Evolutionary conservation across 2,113 vertebrate genomes (phyloP), one percentile per base, ranked within the genome.

Genomic region (Zosterops lateralis): DNA sequence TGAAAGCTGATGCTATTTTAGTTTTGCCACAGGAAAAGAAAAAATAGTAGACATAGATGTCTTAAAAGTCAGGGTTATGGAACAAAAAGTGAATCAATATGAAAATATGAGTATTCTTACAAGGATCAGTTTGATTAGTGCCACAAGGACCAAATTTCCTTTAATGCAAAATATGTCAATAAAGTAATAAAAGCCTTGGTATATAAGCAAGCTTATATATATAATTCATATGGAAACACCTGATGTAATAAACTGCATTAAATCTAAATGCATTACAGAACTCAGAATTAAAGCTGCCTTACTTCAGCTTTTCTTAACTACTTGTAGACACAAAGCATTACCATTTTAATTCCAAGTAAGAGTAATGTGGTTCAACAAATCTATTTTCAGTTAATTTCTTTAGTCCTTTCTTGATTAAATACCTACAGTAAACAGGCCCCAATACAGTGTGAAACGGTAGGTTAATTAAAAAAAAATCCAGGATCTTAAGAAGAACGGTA

Each of bases 231-330:
- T 8, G 20, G 16, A 65, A 94, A 66, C 32, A 88, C 10, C 18
- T 42, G 38, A 70, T 0, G 1, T 48, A 48, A 48, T 48, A 61
- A 91, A 72, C 32, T 22, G 36, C 38, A 51, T 19, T 29, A 66
- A 83, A 88, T 40, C 21, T 17, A 45, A 66, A 71, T 5, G 10
- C 29, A 92, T 47, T n/a, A 60, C 14, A 62, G 2, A 60, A 73
- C 54, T 82, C 25, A 17, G 32, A 87, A 93, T 66, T 58, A 83
- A 77, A 86, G 64, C 24, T 66, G 42, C 7, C 79, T 67, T 47
- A 72, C n/a, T 87, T 84, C 56, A 71, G 29, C 32, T 82, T 65
- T 70, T 42, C 42, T 84, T 77, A 84, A 76, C n/a, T 76, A 83
- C 73, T 0, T 67, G 18, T 25, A 82, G 38, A 64, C 17, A 83